These are phyloP conservation scores for Camelus dromedarius DNA, from an alignment of 2,113 vertebrate genomes.

Conservation along the genomic window DNA sequence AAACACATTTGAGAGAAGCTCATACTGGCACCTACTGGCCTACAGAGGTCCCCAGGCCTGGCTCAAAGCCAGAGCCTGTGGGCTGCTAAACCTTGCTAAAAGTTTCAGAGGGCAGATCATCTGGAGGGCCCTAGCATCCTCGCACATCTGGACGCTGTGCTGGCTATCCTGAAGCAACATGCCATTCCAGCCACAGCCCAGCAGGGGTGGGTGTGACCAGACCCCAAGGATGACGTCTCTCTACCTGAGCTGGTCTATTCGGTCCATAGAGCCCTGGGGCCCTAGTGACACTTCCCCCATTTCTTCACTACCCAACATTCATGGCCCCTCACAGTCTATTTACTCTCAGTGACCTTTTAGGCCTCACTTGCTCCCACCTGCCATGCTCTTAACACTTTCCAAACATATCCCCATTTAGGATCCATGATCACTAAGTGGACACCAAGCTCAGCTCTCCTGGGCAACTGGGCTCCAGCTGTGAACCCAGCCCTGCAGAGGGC, in stretches of 20 bases:
- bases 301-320: neutral
- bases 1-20: slow-evolving; percentile 4
- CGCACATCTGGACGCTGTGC: neutral
- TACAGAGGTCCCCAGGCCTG: neutral
- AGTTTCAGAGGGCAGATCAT: neutral
- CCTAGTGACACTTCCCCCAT: neutral
- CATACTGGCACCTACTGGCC: neutral
- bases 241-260: neutral
- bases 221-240: neutral
- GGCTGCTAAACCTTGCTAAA: neutral
- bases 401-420: neutral
- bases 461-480: neutral
- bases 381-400: neutral
- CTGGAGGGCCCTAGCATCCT: neutral
- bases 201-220: neutral
- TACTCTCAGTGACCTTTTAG: neutral
- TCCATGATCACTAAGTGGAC: neutral
- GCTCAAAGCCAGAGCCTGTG: neutral
- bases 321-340: neutral
- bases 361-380: neutral
- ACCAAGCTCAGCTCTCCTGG: neutral
- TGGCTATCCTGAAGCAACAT: neutral
- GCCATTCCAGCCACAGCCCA: neutral
- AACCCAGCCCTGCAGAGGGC: neutral
- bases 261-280: neutral